A percentile compares a stretch with the other conserved stretches of the same genome.
These are phyloP conservation scores for Conus canariensis DNA, from an alignment of 2,888 invertebrate species.

Conservation along the genomic window DNA sequence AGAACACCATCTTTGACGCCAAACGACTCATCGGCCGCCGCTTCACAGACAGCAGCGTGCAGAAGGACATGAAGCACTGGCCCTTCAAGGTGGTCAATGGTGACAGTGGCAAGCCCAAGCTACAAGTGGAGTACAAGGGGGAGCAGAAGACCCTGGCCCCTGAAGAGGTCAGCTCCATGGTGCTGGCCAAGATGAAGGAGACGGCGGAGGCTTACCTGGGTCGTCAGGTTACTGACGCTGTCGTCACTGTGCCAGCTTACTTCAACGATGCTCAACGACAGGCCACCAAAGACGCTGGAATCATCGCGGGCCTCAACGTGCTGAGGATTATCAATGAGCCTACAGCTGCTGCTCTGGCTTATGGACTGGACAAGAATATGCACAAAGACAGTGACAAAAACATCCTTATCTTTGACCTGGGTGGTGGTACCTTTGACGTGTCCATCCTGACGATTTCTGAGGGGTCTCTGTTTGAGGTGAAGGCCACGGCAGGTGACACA, in stretches of 20 bases:
- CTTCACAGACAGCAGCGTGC: slow-evolving; percentile 64
- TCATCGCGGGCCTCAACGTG: slow-evolving; percentile 79
- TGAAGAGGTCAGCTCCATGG: slow-evolving; percentile 94
- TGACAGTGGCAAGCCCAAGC: slow-evolving; percentile 64
- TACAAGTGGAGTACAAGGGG: slow-evolving; percentile 83
- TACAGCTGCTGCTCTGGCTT: slow-evolving; percentile 79
- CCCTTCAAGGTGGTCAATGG: slow-evolving; percentile 67
- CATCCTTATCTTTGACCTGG: slow-evolving; percentile 83
- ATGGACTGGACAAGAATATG: slow-evolving; percentile 79
- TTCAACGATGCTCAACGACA: slow-evolving; percentile 81
- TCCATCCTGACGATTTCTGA: slow-evolving; percentile 81
- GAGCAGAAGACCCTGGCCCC: slow-evolving; percentile 91
- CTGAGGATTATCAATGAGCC: slow-evolving; percentile 84
- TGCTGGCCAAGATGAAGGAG: slow-evolving; percentile 90
- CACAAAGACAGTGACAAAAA: slow-evolving; percentile 78
- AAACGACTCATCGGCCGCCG: slow-evolving; percentile 73
- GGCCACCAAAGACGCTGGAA: slow-evolving; percentile 81
- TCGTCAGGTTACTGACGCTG: slow-evolving; percentile 78
- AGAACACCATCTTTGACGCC: slow-evolving; percentile 84
- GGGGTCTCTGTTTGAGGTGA: slow-evolving; percentile 87
- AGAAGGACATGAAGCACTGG: slow-evolving; percentile 70
- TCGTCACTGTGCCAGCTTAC: slow-evolving; percentile 77
- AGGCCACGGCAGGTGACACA: slow-evolving; percentile 89
- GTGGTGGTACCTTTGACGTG: slow-evolving; percentile 84
- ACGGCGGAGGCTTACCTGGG: slow-evolving; percentile 82